These are phyloP conservation scores for Hesperophylax magnus DNA, from an alignment of 1,140 invertebrate genomes.

Conservation along the genomic window DNA sequence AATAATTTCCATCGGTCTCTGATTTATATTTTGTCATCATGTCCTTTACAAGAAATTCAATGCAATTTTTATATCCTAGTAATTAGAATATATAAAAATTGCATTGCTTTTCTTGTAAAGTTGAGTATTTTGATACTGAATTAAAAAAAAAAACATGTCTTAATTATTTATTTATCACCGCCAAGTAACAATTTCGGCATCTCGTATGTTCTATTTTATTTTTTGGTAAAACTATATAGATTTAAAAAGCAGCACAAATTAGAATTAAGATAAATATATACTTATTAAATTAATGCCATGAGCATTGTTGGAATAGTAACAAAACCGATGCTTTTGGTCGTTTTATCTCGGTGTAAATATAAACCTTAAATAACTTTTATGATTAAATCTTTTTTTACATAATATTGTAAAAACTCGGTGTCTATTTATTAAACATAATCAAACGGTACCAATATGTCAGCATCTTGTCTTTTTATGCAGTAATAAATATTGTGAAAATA, in stretches of 20 bases:
- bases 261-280: conserved; percentile 30
- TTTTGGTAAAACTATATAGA: not conserved
- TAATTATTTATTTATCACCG: no score
- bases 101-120: no score
- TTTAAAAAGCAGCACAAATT: conserved; percentile 41
- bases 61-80: no score
- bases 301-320: conserved; percentile 1
- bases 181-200: no score
- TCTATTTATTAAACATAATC: conserved; percentile 27
- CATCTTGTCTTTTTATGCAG: conserved; percentile 24
- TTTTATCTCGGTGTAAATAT: conserved; percentile 20
- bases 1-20: no score
- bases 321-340: not conserved
- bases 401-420: conserved; percentile 39
- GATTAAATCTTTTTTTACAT: conserved; percentile 19
- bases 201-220: not conserved
- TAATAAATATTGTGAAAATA: no score
- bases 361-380: not conserved
- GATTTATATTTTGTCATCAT: no score
- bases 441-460: conserved; percentile 14
- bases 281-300: conserved; percentile 1
- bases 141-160: no score
- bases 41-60: no score
- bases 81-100: no score
- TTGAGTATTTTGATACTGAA: no score